phyloP scores from a whole-genome alignment of 2,113 vertebrate genomes.

The Cygnus buccinator region DNA sequence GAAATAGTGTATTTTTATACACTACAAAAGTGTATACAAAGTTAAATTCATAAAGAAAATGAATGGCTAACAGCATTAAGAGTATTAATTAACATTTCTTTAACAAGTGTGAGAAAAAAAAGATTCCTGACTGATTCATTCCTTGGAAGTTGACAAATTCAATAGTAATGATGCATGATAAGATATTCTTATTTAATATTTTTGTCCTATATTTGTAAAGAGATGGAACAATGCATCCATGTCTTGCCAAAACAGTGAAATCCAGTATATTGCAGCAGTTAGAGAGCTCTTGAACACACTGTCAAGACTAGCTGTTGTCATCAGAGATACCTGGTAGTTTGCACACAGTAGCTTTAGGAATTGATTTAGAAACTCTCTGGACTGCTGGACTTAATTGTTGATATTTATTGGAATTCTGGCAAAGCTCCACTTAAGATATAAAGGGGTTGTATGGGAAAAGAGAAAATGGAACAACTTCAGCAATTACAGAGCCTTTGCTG shows the following conservation, averaged over 20 bases:
- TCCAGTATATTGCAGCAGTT: neutral
- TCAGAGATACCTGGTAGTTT: neutral
- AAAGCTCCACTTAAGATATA: constrained; percentile 5
- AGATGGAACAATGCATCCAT: neutral
- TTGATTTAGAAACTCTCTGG: constrained; percentile 1
- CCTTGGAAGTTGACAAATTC: neutral
- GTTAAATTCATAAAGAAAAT: neutral
- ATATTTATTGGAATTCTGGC: constrained; percentile 25
- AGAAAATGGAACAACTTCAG: constrained; percentile 10
- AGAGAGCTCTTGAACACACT: neutral
- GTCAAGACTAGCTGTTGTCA: neutral
- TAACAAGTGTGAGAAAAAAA: neutral
- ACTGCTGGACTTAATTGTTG: neutral
- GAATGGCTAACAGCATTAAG: neutral
- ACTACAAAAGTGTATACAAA: too few species aligned
- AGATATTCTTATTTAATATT: neutral
- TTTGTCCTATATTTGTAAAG: neutral
- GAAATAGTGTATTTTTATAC: neutral
- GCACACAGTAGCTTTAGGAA: neutral
- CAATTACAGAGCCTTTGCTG: neutral
- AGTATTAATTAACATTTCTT: neutral
- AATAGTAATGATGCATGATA: neutral
- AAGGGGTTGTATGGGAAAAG: constrained; percentile 17
- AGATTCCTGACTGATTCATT: neutral
- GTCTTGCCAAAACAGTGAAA: neutral